Percentiles rank a stretch among this genome's conserved stretches.
These are phyloP conservation scores for Streptopelia turtur DNA, from an alignment of 2,797 vertebrate species.

Conservation along the genomic window DNA sequence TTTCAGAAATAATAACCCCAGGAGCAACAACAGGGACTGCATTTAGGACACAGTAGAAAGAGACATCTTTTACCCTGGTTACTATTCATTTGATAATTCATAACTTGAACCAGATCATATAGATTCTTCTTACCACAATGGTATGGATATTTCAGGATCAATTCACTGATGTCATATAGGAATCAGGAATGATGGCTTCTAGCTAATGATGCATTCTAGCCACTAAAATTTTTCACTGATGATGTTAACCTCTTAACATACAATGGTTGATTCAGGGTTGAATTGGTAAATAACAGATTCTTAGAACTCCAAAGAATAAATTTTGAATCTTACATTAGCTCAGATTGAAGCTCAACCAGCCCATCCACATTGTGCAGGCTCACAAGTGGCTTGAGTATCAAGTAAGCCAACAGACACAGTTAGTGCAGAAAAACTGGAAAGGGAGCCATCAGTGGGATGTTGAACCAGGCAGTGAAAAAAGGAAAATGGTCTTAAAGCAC, in stretches of 20 bases:
- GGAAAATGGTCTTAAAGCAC: not conserved
- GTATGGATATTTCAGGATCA: slow-evolving; percentile 30
- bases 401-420: not conserved
- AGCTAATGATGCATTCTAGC: not conserved
- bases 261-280: not conserved
- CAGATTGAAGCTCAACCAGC: not conserved
- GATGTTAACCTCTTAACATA: not conserved
- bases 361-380: not conserved
- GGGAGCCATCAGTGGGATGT: not conserved
- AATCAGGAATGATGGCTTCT: slow-evolving; percentile 6
- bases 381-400: not conserved
- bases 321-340: not conserved
- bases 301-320: not conserved
- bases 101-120: not conserved
- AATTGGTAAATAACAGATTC: not conserved
- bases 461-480: not conserved
- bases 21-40: not conserved
- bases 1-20: not conserved
- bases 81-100: not conserved
- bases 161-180: slow-evolving; percentile 23
- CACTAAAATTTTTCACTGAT: not conserved
- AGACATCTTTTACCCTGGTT: not conserved
- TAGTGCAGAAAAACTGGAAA: not conserved
- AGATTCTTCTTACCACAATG: not conserved
- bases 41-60: not conserved